Percentiles rank a stretch among this genome's conserved stretches.
phyloP scores from a whole-genome alignment of 2,797 vertebrate genomes.

The Coilia nasus region DNA sequence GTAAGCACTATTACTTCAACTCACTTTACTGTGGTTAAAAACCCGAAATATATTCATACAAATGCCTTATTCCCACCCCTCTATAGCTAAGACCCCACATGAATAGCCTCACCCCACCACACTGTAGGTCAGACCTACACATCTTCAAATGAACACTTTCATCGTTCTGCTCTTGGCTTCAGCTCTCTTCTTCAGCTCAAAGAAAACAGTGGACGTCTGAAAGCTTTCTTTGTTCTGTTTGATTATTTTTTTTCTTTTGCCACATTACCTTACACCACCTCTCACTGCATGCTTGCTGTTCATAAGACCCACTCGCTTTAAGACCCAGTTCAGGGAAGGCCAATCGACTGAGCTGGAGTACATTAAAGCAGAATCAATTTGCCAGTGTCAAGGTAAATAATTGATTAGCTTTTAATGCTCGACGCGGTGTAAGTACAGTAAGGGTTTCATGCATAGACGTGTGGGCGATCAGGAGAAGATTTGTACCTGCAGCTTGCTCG shows the following conservation, averaged over 20 bases:
- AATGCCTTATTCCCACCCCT: too few relatives aligned
- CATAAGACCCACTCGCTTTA: not conserved
- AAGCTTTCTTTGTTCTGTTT: not conserved
- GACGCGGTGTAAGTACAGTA: slow-evolving; percentile 21
- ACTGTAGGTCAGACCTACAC: not conserved
- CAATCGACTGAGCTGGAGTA: slow-evolving; percentile 27
- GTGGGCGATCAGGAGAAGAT: not conserved
- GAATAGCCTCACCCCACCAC: not conserved
- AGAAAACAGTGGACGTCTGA: not conserved
- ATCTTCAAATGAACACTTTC: not conserved
- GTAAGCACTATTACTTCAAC: slow-evolving; percentile 68
- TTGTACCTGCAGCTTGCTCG: not conserved
- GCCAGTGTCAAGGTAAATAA: slow-evolving; percentile 39
- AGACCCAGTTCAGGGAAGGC: slow-evolving; percentile 24
- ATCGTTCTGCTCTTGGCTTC: not conserved
- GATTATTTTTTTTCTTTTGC: not conserved
- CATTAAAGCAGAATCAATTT: slow-evolving; percentile 35
- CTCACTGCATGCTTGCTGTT: not conserved
- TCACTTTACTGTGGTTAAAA: too few relatives aligned
- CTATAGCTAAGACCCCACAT: too few relatives aligned
- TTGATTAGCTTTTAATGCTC: slow-evolving; percentile 32
- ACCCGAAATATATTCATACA: too few relatives aligned
- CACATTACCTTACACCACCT: not conserved
- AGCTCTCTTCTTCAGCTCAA: not conserved
- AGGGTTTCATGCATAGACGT: not conserved